A percentile compares a stretch with the other conserved stretches of the same genome.
Conservation (phyloP, 2,113 vertebrate species). For the Gorsachius goisagi region DNA sequence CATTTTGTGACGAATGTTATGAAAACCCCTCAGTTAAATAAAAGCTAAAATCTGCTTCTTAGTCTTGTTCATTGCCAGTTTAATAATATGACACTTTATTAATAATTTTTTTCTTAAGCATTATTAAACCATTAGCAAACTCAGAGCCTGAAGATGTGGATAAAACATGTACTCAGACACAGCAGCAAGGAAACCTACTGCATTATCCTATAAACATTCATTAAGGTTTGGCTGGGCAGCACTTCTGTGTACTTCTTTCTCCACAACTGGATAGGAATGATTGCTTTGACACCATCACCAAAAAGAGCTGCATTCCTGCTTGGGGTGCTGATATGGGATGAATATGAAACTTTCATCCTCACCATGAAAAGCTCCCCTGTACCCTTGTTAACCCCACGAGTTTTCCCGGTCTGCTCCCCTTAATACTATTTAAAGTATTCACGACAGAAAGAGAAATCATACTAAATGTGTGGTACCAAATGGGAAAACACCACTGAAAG, state of each 20-base stretch:
- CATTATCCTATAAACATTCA: not conserved
- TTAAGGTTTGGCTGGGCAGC: not conserved
- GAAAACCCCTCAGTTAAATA: not conserved
- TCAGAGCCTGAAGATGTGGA: not conserved
- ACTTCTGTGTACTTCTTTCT: not conserved
- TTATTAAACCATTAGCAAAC: constrained; percentile 33
- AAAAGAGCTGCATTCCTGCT: not conserved
- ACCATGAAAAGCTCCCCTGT: not conserved
- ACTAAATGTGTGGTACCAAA: not conserved
- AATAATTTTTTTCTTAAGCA: not conserved
- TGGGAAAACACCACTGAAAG: not conserved
- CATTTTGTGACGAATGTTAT: constrained; percentile 16
- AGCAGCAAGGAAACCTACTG: not conserved
- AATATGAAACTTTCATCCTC: not conserved
- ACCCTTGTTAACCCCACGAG: not conserved
- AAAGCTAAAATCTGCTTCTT: constrained; percentile 21
- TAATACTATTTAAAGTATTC: not conserved
- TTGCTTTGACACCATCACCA: not conserved
- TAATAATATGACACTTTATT: not conserved
- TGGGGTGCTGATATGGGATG: not conserved
- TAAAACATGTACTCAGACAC: not conserved
- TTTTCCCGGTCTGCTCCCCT: not conserved
- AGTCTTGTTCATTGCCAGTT: not conserved
- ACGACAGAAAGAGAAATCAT: not conserved
- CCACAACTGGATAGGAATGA: not conserved